phyloP scores from a whole-genome alignment of 1,140 invertebrate genomes.

The Aleiodes sp. region DNA sequence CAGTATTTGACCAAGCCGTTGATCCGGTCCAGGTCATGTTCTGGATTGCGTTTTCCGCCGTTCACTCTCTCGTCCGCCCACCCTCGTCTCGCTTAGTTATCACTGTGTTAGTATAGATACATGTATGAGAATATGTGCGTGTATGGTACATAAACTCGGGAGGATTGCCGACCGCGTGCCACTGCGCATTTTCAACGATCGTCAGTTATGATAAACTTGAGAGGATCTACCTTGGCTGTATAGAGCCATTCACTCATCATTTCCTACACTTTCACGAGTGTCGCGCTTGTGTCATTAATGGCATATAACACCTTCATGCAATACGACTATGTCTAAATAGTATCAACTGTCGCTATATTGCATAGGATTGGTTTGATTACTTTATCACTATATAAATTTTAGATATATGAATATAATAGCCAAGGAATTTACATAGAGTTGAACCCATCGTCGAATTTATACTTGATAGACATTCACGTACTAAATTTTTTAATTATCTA shows the following conservation, averaged over 20 bases:
- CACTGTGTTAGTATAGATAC: not conserved
- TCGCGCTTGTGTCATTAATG: slow-evolving; percentile 36
- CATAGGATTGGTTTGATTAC: too few species aligned
- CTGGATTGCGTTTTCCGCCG: slow-evolving; percentile 6
- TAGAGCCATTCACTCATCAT: slow-evolving; percentile 31
- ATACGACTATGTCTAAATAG: too few species aligned
- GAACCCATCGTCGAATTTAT: too few species aligned
- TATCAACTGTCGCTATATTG: too few species aligned
- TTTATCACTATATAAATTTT: too few species aligned
- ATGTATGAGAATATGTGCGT: not conserved
- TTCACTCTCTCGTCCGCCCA: slow-evolving; percentile 52
- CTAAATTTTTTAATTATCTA: too few species aligned
- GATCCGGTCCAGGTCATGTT: not conserved
- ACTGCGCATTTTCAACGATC: slow-evolving; percentile 55
- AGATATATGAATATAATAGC: too few species aligned
- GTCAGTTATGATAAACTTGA: slow-evolving; percentile 37
- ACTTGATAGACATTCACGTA: too few species aligned
- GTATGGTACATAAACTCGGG: not conserved
- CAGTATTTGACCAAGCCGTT: slow-evolving; percentile 9
- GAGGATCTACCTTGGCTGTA: slow-evolving; percentile 1
- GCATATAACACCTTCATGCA: too few species aligned
- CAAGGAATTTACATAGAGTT: slow-evolving; percentile 17
- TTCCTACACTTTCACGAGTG: slow-evolving; percentile 53
- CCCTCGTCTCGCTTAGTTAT: slow-evolving; percentile 34
- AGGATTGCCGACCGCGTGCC: slow-evolving; percentile 46